Evolutionary conservation across 2,888 invertebrate species (phyloP).

Genomic region (Chesias legatella): DNA sequence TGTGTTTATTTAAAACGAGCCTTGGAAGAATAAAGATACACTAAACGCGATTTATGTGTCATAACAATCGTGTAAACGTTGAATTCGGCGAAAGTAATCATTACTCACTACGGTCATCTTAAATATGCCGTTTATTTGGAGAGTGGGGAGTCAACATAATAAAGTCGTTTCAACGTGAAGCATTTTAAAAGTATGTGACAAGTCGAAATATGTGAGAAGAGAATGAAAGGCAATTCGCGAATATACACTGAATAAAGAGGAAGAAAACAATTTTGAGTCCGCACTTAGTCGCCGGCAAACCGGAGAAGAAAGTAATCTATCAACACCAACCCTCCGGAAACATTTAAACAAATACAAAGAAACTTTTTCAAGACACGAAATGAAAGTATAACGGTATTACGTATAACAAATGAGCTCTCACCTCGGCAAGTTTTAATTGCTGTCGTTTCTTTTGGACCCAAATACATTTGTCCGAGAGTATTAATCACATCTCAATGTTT

Average conservation of each 20-base stretch:
- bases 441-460: constrained; percentile 34
- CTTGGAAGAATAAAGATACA: constrained; percentile 19
- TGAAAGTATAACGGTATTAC: constrained; percentile 40
- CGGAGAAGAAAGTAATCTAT: constrained; percentile 57
- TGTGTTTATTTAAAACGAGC: constrained; percentile 15
- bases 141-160: constrained; percentile 18
- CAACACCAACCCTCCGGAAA: constrained; percentile 57
- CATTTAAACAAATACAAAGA: constrained; percentile 52
- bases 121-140: constrained; percentile 22
- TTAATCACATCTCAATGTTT: constrained; percentile 37
- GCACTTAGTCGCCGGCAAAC: constrained; percentile 34
- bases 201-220: constrained; percentile 24
- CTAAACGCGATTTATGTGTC: constrained; percentile 24
- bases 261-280: constrained; percentile 51
- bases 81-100: constrained; percentile 18
- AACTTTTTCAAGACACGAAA: constrained; percentile 41
- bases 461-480: constrained; percentile 28
- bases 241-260: constrained; percentile 47
- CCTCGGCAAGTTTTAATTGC: constrained; percentile 43
- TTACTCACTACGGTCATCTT: constrained; percentile 16
- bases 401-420: constrained; percentile 37
- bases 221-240: constrained; percentile 37
- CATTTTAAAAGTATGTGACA: constrained; percentile 21
- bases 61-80: constrained; percentile 23
- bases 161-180: constrained; percentile 10